Evolutionary conservation across 1,140 invertebrate genomes (phyloP).

Genomic region (Drosophila leontia): DNA sequence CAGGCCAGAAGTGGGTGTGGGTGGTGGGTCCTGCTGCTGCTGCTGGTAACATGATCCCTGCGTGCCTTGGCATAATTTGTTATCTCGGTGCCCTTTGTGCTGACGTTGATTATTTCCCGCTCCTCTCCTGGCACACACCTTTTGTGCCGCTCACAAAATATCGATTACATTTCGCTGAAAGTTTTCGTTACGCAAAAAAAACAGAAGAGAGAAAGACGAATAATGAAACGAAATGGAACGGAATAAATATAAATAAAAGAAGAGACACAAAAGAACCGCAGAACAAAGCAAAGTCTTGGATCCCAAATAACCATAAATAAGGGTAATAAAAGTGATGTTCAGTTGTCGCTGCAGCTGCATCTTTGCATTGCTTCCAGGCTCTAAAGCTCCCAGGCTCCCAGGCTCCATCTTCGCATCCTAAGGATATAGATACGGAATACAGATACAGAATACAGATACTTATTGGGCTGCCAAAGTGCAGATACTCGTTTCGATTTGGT

Average conservation of each 20-base stretch:
- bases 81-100: constrained; percentile 63
- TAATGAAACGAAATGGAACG: background rate
- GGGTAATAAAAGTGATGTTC: constrained; percentile 79
- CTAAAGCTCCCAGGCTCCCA: background rate
- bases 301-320: constrained; percentile 75
- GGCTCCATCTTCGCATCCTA: constrained; percentile 14
- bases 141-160: constrained; percentile 50
- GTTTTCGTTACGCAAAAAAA: constrained; percentile 45
- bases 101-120: constrained; percentile 48
- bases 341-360: constrained; percentile 64
- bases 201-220: background rate
- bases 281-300: constrained; percentile 36
- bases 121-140: constrained; percentile 17
- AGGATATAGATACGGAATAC: background rate
- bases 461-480: constrained; percentile 3
- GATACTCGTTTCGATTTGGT: constrained; percentile 10
- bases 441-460: constrained; percentile 5
- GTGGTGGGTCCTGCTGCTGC: constrained; percentile 10
- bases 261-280: constrained; percentile 18
- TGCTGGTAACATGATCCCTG: constrained; percentile 69
- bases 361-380: constrained; percentile 19
- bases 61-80: constrained; percentile 79
- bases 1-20: background rate
- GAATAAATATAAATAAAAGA: constrained; percentile 15
- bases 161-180: constrained; percentile 58